phyloP scores from a whole-genome alignment of 2,797 vertebrate species.

The Gambusia yucatana region DNA sequence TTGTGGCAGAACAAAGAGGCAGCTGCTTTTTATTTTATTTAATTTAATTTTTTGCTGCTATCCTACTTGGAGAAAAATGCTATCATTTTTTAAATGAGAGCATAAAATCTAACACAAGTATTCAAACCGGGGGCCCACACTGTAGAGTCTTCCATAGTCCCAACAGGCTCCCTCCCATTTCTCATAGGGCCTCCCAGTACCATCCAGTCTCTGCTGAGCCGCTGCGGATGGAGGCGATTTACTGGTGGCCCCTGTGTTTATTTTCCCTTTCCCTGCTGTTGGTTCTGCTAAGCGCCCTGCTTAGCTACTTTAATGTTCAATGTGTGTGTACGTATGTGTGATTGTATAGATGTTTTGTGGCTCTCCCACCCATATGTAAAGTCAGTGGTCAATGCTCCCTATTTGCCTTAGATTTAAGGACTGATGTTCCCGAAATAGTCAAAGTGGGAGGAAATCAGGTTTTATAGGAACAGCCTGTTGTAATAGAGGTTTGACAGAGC shows the following conservation, averaged over 20 bases:
- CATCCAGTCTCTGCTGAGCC: conserved; percentile 63
- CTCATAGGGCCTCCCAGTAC: conserved; percentile 61
- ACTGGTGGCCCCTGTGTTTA: conserved; percentile 73
- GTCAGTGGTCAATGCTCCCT: conserved; percentile 20
- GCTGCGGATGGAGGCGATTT: conserved; percentile 74
- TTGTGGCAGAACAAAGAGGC: not conserved
- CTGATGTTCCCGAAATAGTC: conserved; percentile 19
- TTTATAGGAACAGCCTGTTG: conserved; percentile 53
- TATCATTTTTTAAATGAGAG: not conserved
- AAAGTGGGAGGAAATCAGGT: conserved; percentile 39
- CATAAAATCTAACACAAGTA: not conserved
- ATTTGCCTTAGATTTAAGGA: conserved; percentile 35
- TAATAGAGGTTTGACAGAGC: conserved; percentile 45
- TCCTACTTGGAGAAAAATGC: not conserved
- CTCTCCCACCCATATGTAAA: conserved; percentile 28
- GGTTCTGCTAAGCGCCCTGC: conserved; percentile 72
- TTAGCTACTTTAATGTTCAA: conserved; percentile 68
- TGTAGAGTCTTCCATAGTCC: conserved; percentile 12
- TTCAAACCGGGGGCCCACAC: not conserved
- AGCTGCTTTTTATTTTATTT: not conserved
- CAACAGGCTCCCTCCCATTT: conserved; percentile 29
- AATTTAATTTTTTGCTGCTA: not conserved
- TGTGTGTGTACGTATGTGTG: conserved; percentile 39
- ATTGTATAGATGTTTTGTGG: conserved; percentile 30
- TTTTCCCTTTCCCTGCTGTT: conserved; percentile 72